Evolutionary conservation across 2,888 invertebrate genomes (phyloP).

Genomic region (Cheilosia scutellata): DNA sequence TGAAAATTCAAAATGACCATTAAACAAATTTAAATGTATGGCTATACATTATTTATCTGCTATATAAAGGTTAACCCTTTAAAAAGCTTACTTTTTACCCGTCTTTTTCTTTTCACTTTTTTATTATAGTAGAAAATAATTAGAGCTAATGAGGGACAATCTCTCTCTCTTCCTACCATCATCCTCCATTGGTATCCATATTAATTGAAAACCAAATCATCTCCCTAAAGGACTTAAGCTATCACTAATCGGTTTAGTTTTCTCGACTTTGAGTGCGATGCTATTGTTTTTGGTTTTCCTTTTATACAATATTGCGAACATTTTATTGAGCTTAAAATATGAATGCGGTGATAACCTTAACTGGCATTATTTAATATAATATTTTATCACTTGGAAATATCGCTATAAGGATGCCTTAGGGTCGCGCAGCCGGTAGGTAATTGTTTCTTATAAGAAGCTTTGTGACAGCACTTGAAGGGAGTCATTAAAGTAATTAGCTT

Average conservation of each 20-base stretch:
- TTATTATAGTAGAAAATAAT: constrained; percentile 39
- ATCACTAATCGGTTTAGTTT: constrained; percentile 69
- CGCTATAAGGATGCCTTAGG: constrained; percentile 2
- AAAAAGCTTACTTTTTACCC: constrained; percentile 9
- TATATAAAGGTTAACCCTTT: constrained; percentile 3
- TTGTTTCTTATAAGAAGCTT: constrained; percentile 5
- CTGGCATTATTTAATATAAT: constrained; percentile 14
- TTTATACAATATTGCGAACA: constrained; percentile 27
- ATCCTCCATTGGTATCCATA: constrained; percentile 37
- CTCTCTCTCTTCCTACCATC: not conserved
- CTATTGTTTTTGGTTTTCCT: constrained; percentile 12
- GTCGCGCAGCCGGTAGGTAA: not conserved
- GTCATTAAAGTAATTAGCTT: constrained; percentile 39
- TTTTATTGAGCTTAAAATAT: constrained; percentile 48
- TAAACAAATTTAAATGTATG: constrained; percentile 30
- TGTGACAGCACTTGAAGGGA: constrained; percentile 15
- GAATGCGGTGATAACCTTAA: constrained; percentile 45
- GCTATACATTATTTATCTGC: constrained; percentile 31
- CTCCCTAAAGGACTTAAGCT: constrained; percentile 52
- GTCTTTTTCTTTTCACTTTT: not conserved
- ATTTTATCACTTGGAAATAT: constrained; percentile 3
- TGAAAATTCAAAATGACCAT: constrained; percentile 7
- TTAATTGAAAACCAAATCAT: constrained; percentile 72
- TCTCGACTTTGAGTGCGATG: constrained; percentile 41
- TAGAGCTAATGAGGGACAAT: constrained; percentile 28